A percentile compares a stretch with the other conserved stretches of the same genome.
phyloP scores from a whole-genome alignment of 2,888 invertebrate genomes.

The Gari tellinella region DNA sequence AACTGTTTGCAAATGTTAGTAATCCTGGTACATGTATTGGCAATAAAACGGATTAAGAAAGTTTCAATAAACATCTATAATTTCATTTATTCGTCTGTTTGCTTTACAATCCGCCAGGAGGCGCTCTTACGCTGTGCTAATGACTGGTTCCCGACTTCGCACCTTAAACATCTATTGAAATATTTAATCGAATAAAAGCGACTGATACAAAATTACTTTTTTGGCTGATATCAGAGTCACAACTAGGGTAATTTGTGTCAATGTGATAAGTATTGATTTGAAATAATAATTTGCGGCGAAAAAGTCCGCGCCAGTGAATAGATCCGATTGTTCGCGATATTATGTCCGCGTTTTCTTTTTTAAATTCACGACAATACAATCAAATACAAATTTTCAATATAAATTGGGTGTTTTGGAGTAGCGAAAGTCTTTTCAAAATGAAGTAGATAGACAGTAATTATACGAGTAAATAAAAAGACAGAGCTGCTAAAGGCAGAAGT shows the following conservation, averaged over 20 bases:
- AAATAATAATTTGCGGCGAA: not conserved
- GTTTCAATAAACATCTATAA: too few species aligned
- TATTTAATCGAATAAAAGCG: constrained; percentile 23
- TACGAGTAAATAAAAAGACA: constrained; percentile 13
- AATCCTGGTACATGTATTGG: too few species aligned
- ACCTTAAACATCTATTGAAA: constrained; percentile 7
- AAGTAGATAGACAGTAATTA: constrained; percentile 11
- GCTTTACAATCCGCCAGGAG: too few species aligned
- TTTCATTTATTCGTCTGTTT: too few species aligned
- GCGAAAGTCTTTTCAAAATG: constrained; percentile 7
- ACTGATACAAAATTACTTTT: constrained; percentile 38
- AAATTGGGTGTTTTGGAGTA: not conserved
- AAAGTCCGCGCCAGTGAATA: not conserved
- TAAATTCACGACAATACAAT: constrained; percentile 9
- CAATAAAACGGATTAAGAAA: too few species aligned
- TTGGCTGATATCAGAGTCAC: constrained; percentile 12
- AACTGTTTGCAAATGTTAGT: too few species aligned
- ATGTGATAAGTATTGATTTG: constrained; percentile 11
- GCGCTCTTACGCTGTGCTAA: not conserved
- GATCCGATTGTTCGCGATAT: not conserved
- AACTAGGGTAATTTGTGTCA: constrained; percentile 17
- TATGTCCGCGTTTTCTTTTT: not conserved
- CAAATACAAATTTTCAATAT: constrained; percentile 15
- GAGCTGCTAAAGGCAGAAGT: not conserved
- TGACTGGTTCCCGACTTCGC: not conserved